phyloP scores from a whole-genome alignment of 2,888 invertebrate species.

The Bellardia bayeri region DNA sequence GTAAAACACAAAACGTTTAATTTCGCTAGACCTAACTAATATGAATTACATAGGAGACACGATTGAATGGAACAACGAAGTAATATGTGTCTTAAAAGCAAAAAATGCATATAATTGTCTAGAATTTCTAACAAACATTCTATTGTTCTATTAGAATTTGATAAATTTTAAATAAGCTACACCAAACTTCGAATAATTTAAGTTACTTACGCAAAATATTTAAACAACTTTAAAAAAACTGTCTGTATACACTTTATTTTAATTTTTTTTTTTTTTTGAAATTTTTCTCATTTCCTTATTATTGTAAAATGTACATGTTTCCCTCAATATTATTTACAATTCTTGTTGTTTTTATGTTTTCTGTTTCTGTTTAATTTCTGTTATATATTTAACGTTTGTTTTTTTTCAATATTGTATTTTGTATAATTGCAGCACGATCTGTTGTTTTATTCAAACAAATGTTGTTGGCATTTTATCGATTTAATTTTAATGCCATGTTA shows the following conservation, averaged over 20 bases:
- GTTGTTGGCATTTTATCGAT: slow-evolving; percentile 73
- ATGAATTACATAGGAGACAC: too few relatives aligned
- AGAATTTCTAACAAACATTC: too few relatives aligned
- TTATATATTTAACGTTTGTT: slow-evolving; percentile 2
- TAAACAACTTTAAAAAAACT: slow-evolving; percentile 5
- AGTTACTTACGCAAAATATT: neutral
- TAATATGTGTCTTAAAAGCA: too few relatives aligned
- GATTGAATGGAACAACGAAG: too few relatives aligned
- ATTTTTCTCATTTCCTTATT: slow-evolving; percentile 29
- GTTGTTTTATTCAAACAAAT: slow-evolving; percentile 71
- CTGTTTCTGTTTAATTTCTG: neutral
- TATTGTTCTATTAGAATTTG: too few relatives aligned
- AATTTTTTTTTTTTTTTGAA: slow-evolving; percentile 6
- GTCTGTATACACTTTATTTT: neutral
- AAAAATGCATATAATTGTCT: too few relatives aligned
- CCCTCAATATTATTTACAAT: slow-evolving; percentile 37
- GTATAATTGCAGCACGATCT: slow-evolving; percentile 71
- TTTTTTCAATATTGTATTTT: slow-evolving; percentile 49
- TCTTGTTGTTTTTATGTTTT: slow-evolving; percentile 1
- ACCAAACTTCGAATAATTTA: neutral
- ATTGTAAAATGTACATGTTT: slow-evolving; percentile 11
- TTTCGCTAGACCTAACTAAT: too few relatives aligned
- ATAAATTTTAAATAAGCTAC: too few relatives aligned
- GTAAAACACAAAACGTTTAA: too few relatives aligned
- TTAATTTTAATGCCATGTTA: slow-evolving; percentile 74